Evolutionary conservation across 2,113 vertebrate species (phyloP).

Genomic region (Mugil cephalus): DNA sequence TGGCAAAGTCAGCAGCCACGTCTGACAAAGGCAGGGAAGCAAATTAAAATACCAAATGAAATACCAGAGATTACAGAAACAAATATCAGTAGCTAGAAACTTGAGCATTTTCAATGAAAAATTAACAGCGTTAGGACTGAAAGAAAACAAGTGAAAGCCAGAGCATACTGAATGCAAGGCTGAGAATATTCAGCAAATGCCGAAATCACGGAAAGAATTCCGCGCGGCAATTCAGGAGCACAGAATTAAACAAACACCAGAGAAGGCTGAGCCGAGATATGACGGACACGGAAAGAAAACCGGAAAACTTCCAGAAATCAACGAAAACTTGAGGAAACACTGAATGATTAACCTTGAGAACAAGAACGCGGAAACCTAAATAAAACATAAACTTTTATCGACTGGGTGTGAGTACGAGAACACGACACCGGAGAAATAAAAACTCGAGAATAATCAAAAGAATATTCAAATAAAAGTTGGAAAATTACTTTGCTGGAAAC

Average conservation of each 20-base stretch:
- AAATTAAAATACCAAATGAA: conserved; percentile 27
- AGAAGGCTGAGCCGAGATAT: too few relatives aligned
- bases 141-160: not conserved
- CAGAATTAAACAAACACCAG: not conserved
- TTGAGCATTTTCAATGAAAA: not conserved
- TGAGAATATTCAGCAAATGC: not conserved
- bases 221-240: not conserved
- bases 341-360: not conserved
- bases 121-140: not conserved
- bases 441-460: too few relatives aligned
- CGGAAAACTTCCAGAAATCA: not conserved
- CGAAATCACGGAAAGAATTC: not conserved
- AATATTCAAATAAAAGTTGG: not conserved
- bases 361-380: too few relatives aligned
- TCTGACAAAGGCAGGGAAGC: not conserved
- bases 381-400: not conserved
- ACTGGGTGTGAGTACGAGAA: not conserved
- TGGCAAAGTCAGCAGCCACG: not conserved
- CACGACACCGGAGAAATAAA: too few relatives aligned
- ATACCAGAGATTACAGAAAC: too few relatives aligned
- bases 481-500: too few relatives aligned
- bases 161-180: not conserved
- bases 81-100: not conserved
- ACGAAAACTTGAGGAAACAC: not conserved
- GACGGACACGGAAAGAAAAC: not conserved